These are phyloP conservation scores for Bubalus kerabau DNA, from an alignment of 2,113 vertebrate genomes.

Conservation along the genomic window DNA sequence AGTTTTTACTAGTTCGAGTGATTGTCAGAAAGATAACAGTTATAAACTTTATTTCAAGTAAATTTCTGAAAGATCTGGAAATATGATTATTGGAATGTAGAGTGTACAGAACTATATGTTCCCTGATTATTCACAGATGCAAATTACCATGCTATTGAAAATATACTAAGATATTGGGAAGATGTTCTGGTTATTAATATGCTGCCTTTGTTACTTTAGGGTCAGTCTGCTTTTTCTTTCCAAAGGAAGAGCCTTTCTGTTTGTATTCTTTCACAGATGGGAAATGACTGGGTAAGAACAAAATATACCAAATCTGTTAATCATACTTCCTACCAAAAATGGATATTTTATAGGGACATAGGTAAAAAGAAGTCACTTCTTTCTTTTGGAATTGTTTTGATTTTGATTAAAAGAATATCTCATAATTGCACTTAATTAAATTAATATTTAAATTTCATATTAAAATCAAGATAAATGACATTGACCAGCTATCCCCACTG, in stretches of 20 bases:
- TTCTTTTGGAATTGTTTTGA: not conserved
- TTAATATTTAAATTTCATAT: conserved; percentile 13
- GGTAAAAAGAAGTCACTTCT: not conserved
- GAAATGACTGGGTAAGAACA: not conserved
- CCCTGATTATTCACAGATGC: conserved; percentile 32
- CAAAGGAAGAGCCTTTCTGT: not conserved
- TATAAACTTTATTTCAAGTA: conserved; percentile 62
- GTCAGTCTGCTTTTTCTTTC: not conserved
- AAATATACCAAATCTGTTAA: not conserved
- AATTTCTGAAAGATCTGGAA: conserved; percentile 49
- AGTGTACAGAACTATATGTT: not conserved
- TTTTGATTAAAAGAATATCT: conserved; percentile 19
- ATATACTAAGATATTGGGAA: not conserved
- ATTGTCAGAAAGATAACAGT: conserved; percentile 36
- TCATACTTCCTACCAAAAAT: not conserved
- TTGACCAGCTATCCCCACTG: not conserved
- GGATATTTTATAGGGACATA: not conserved
- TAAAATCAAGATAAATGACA: conserved; percentile 8
- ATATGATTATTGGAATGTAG: conserved; percentile 58
- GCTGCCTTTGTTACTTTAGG: conserved; percentile 3
- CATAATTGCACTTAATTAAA: not conserved
- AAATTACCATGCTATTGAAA: conserved; percentile 31
- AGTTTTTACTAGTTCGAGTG: conserved; percentile 46
- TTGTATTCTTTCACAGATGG: not conserved
- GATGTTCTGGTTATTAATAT: not conserved